Base-by-base conservation (phyloP, 2,113 vertebrate genomes). In the Ranitomeya imitator region DNA sequence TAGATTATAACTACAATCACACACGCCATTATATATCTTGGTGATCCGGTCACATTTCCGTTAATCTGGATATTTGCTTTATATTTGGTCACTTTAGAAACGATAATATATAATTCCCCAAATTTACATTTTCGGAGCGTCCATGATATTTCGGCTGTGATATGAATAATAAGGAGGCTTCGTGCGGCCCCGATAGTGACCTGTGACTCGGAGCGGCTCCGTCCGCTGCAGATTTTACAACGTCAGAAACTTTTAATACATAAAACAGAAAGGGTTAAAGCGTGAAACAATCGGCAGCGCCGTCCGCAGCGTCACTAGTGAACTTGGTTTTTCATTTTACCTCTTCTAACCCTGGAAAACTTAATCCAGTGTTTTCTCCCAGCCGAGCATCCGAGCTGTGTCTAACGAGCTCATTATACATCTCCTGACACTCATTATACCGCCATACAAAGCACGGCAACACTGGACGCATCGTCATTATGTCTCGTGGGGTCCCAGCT, bases 321-420 rank as follows among this genome's bases (percentile, higher is more conserved):
- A n/a, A 85, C 37, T 45, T 45, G 37, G 37, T 45, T 45, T 45
- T 45, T 45, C 37, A 45, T 45, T 45, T 45, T 90, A 90, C 84
- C 55, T 73, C 81, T 83, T 86, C 73, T 79, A 74, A 77, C 85
- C 74, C 85, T 87, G 78, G 85, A 79, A 88, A 93, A 90, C 89
- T 26, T 83, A 60, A 91, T 31, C 71, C 88, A 87, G 87, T 89
- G 88, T 90, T 91, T 92, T 90, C 90, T 86, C 87, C 82, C 86
- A 90, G 37, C 37, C 80, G 60, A 45, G 15, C 82, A 91, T 91
- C 90, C 85, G 89, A 90, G 90, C 87, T 90, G 91, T 91, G 90
- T 91, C 90, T 94, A 91, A 91, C 81, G 85, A 84, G 91, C 91
- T 93, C 86, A 88, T 90, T 90, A 86, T 91, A 89, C 86, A 89